Base-by-base conservation (phyloP, 2,888 invertebrate genomes). In the Omphaloscelis lunosa region DNA sequence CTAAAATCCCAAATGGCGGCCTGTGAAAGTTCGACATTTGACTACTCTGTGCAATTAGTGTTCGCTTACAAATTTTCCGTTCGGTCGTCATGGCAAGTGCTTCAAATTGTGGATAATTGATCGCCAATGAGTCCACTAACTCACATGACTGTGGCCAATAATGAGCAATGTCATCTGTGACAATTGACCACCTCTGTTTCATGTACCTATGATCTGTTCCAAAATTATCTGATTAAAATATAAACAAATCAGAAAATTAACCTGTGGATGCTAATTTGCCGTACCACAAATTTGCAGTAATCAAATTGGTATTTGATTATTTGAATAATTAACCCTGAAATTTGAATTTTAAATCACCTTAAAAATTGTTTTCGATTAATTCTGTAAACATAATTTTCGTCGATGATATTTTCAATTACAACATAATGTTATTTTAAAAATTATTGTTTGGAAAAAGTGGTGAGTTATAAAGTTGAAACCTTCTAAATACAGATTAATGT, bases 101-200 rank as follows among this genome's bases (percentile, higher is more conserved):
- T 91, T 94, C 93, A 93, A 96, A 96, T 95, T 94, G 93, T 90
- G 89, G 92, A 93, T 95, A 95, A 96, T 95, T 96, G 95, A 94
- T 95, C 93, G 89, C 90, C 93, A 94, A 95, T 94, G 92, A 93
- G 91, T 91, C 87, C 85, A 89, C 88, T 90, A 92, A 93, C 92
- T 93, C 92, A 92, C 91, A 89, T 93, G 92, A 91, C 91, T 91
- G 91, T 92, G 93, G 92, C 92, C 91, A 91, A 90, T 93, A 90
- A 91, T 90, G 87, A 89, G 86, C 86, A 84, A 81, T 89, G 87
- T 87, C 88, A 86, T 84, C 69, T 87, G 77, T 87, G 82, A 87
- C 88, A 86, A 89, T 89, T 86, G 87, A 81, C 79, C 79, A 83
- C 79, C 84, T 80, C 84, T 88, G 86, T 86, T 89, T 80, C 65